Conservation (phyloP, 2,888 invertebrate genomes). For the Dryobota labecula region DNA sequence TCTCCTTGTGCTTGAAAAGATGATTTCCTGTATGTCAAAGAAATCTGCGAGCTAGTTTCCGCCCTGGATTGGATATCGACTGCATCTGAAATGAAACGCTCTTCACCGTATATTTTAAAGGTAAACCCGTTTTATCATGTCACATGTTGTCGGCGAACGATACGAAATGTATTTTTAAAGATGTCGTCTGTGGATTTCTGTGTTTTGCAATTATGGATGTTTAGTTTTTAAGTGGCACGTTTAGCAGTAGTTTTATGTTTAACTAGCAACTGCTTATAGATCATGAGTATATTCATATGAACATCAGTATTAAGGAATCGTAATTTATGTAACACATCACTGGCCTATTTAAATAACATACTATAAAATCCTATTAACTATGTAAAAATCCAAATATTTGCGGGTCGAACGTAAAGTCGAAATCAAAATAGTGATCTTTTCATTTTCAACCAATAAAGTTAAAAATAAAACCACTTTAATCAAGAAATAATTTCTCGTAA, state of each 20-base stretch:
- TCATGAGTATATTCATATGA: background rate
- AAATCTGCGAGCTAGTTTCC: constrained; percentile 71
- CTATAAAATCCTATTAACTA: background rate
- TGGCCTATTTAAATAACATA: too few species aligned
- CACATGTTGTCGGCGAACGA: constrained; percentile 52
- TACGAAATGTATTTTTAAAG: constrained; percentile 54
- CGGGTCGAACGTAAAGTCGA: too few species aligned
- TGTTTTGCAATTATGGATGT: constrained; percentile 15
- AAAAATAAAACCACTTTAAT: constrained; percentile 25
- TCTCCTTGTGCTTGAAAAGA: constrained; percentile 62
- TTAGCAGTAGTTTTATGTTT: background rate
- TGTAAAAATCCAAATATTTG: background rate
- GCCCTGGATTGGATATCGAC: constrained; percentile 68
- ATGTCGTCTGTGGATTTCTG: constrained; percentile 32
- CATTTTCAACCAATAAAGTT: background rate
- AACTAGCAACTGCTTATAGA: background rate
- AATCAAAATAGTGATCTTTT: background rate
- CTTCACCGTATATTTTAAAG: constrained; percentile 67
- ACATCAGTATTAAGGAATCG: background rate
- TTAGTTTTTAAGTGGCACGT: background rate
- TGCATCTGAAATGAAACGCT: constrained; percentile 71
- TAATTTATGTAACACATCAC: background rate
- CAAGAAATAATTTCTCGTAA: constrained; percentile 1
- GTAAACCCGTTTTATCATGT: constrained; percentile 64
- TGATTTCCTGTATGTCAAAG: constrained; percentile 74